Evolutionary conservation across 1,140 invertebrate species (phyloP).

Genomic region (Penaeus chinensis): DNA sequence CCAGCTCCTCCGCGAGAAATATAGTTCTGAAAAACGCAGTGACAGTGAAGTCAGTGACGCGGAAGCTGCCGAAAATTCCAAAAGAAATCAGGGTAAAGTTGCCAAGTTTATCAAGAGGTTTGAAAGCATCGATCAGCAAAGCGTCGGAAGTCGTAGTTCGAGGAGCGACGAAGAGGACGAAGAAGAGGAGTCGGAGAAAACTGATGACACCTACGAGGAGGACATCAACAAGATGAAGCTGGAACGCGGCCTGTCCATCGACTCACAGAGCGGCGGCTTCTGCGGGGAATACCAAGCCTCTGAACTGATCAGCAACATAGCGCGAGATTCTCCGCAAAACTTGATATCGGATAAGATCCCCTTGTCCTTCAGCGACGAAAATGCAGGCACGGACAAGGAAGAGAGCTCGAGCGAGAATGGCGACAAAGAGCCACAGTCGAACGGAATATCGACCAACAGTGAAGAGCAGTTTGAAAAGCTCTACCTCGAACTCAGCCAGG

Average conservation of each 20-base stretch:
- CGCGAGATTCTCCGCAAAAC: too few relatives aligned
- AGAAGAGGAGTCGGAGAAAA: not conserved
- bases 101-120: not conserved
- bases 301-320: not conserved
- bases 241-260: conserved; percentile 20
- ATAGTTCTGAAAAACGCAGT: not conserved
- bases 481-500: conserved; percentile 18
- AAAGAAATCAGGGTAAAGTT: too few relatives aligned
- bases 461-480: conserved; percentile 36
- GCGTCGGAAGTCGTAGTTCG: not conserved
- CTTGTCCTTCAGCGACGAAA: too few relatives aligned
- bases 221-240: conserved; percentile 35
- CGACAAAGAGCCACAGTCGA: not conserved
- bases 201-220: not conserved
- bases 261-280: not conserved
- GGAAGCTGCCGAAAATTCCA: too few relatives aligned
- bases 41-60: not conserved
- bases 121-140: not conserved
- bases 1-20: not conserved
- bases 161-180: not conserved
- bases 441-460: not conserved
- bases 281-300: not conserved
- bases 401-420: not conserved
- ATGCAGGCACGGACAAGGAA: not conserved
- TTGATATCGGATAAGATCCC: too few relatives aligned